phyloP scores from a whole-genome alignment of 2,888 invertebrate species.

The Ochropleura leucogaster region DNA sequence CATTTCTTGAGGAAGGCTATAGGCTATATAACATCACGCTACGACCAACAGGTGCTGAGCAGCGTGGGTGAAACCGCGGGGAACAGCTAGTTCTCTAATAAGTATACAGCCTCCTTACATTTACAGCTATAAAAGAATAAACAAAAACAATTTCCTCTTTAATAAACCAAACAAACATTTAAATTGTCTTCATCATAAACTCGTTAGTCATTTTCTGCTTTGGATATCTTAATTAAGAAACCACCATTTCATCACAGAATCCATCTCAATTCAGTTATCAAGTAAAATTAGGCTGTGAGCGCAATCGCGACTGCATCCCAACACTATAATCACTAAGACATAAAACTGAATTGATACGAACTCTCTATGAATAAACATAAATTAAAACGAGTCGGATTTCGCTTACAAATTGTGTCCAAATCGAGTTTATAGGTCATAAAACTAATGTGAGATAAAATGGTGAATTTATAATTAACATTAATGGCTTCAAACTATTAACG shows the following conservation, averaged over 20 bases:
- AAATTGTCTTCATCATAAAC: conserved; percentile 1
- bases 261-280: conserved; percentile 50
- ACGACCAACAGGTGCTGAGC: no score
- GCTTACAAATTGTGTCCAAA: conserved; percentile 87
- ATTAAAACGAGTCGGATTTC: conserved; percentile 78
- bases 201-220: conserved; percentile 9
- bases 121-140: neutral
- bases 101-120: neutral
- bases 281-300: conserved; percentile 37
- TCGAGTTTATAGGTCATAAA: conserved; percentile 86
- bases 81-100: no score
- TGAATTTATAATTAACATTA: conserved; percentile 89
- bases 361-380: conserved; percentile 75
- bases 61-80: no score
- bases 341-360: conserved; percentile 46
- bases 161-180: neutral
- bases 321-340: conserved; percentile 50
- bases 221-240: conserved; percentile 34
- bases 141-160: conserved; percentile 3
- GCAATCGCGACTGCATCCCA: conserved; percentile 31
- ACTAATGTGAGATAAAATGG: conserved; percentile 86
- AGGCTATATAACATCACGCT: no score
- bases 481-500: conserved; percentile 88
- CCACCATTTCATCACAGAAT: conserved; percentile 15
- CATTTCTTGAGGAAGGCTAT: no score